phyloP scores from a whole-genome alignment of 1,140 invertebrate genomes.

The Lucilia cuprina region DNA sequence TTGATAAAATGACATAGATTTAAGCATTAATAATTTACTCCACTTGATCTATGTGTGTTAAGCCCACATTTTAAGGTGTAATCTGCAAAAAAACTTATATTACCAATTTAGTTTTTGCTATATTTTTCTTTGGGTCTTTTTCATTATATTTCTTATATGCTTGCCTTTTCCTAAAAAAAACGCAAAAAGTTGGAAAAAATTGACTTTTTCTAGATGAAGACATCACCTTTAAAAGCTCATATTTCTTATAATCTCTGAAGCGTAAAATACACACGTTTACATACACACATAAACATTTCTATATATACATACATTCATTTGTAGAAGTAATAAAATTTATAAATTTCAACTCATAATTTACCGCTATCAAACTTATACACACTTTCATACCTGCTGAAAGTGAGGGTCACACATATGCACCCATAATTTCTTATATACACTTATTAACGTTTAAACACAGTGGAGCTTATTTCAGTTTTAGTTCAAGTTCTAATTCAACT shows the following conservation, averaged over 20 bases:
- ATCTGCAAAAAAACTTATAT: too few relatives aligned
- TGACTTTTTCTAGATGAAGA: background rate
- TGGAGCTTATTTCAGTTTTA: background rate
- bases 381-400: background rate
- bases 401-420: background rate
- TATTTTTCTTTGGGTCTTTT: background rate
- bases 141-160: background rate
- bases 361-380: background rate
- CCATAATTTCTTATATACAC: background rate
- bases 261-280: background rate
- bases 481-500: too few relatives aligned
- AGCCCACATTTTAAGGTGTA: too few relatives aligned
- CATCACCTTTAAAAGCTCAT: slow-evolving; percentile 6
- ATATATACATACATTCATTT: background rate
- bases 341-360: slow-evolving; percentile 26
- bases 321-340: background rate
- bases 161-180: background rate
- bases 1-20: too few relatives aligned
- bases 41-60: too few relatives aligned
- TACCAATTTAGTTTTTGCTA: too few relatives aligned
- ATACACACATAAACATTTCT: background rate
- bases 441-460: background rate
- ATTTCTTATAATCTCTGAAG: slow-evolving; percentile 7
- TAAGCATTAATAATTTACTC: too few relatives aligned
- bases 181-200: background rate